Evolutionary conservation across 2,888 invertebrate species (phyloP).

Genomic region (Leucophora obtusa): DNA sequence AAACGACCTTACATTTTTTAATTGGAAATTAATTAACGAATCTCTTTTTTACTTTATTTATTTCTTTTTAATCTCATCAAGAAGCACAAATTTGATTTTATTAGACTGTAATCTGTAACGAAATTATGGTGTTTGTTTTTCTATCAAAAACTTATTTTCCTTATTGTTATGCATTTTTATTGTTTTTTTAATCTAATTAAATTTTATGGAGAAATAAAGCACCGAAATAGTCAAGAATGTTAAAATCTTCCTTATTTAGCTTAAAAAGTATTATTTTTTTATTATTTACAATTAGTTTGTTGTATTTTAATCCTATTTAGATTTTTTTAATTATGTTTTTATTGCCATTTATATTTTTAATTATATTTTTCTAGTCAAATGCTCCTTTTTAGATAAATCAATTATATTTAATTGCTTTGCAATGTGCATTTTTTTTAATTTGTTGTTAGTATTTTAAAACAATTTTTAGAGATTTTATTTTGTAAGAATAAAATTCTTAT

Average conservation of each 20-base stretch:
- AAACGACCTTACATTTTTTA: neutral
- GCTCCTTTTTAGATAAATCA: constrained; percentile 55
- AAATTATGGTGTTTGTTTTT: neutral
- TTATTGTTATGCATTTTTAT: neutral
- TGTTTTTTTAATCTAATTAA: neutral
- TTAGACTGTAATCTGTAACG: neutral
- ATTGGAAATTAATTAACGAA: constrained; percentile 23
- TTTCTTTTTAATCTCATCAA: constrained; percentile 15
- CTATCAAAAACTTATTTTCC: neutral
- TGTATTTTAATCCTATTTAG: constrained; percentile 53
- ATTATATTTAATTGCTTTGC: constrained; percentile 51
- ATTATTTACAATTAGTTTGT: constrained; percentile 53
- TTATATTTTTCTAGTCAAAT: constrained; percentile 60
- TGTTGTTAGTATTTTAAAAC: constrained; percentile 30
- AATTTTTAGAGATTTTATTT: constrained; percentile 39
- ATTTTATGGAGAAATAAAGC: neutral
- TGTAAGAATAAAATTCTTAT: constrained; percentile 51
- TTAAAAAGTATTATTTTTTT: constrained; percentile 63
- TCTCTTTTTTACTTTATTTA: constrained; percentile 22
- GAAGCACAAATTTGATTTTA: constrained; percentile 23
- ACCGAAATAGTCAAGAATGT: constrained; percentile 7
- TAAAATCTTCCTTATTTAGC: constrained; percentile 57
- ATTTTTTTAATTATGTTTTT: constrained; percentile 38
- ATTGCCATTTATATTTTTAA: constrained; percentile 54
- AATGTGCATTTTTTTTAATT: constrained; percentile 50